A percentile compares a stretch with the other conserved stretches of the same genome.
Evolutionary conservation across 2,797 vertebrate genomes (phyloP).

Genomic region (Carduelis carduelis): DNA sequence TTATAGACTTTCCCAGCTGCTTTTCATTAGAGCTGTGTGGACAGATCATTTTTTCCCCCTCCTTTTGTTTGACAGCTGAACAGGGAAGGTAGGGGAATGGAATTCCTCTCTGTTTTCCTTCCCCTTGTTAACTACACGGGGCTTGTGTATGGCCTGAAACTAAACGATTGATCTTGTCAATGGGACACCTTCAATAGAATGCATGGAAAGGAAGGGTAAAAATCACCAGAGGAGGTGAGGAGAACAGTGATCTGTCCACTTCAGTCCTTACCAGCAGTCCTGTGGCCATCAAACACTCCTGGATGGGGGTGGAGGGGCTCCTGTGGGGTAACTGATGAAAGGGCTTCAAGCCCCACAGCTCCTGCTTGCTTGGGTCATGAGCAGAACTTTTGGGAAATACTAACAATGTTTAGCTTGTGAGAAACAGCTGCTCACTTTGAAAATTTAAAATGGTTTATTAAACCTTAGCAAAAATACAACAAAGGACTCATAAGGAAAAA

Average conservation of each 20-base stretch:
- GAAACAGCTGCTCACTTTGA: neutral
- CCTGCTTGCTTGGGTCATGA: neutral
- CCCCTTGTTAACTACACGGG: neutral
- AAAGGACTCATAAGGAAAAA: neutral
- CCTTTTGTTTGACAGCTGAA: neutral
- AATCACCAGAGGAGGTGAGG: neutral
- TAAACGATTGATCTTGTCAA: neutral
- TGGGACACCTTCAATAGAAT: neutral
- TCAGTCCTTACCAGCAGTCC: neutral
- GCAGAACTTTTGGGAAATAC: neutral
- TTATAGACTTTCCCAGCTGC: neutral
- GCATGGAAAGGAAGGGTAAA: neutral
- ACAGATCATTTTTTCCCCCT: neutral
- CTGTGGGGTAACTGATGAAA: neutral
- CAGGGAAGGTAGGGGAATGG: neutral
- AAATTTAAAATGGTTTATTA: neutral
- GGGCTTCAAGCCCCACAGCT: neutral
- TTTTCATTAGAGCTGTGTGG: neutral
- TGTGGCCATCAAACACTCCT: neutral
- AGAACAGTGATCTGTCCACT: neutral
- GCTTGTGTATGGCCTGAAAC: neutral
- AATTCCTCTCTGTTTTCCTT: neutral
- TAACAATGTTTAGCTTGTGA: neutral
- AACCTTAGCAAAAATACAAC: neutral
- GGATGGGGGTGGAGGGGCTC: neutral